Percentiles rank a stretch among this genome's conserved stretches.
phyloP scores from a whole-genome alignment of 2,888 invertebrate species.

The Sminthurinus aureus region DNA sequence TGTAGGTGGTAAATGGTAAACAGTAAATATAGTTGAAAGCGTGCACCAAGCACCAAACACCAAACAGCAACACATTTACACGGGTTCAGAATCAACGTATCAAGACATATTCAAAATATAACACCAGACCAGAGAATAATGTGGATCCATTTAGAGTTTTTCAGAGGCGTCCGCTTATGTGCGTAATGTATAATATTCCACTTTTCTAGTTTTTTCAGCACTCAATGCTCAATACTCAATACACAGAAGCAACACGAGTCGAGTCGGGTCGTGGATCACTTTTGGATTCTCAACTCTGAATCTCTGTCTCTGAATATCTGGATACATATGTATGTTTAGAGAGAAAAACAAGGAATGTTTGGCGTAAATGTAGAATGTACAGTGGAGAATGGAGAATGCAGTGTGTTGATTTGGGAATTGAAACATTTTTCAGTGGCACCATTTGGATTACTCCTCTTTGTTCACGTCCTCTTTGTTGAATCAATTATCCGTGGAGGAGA shows the following conservation, averaged over 20 bases:
- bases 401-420: slow-evolving; percentile 27
- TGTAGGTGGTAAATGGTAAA: background rate
- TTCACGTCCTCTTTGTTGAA: slow-evolving; percentile 8
- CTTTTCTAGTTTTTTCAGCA: no score
- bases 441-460: slow-evolving; percentile 6
- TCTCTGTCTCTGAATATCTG: background rate
- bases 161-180: background rate
- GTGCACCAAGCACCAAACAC: no score
- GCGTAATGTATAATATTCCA: background rate
- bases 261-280: background rate
- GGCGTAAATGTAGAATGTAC: background rate
- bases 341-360: background rate
- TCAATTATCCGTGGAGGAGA: slow-evolving; percentile 22
- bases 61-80: no score
- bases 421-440: slow-evolving; percentile 33
- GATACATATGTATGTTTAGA: background rate
- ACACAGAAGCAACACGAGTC: no score
- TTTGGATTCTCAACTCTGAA: background rate
- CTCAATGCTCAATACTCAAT: background rate
- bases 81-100: background rate
- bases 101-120: background rate
- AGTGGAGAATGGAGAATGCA: background rate
- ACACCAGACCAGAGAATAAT: background rate
- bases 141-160: slow-evolving; percentile 23
- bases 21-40: background rate